Conservation (phyloP, 2,888 invertebrate species). For the Himalopsyche japonica region DNA sequence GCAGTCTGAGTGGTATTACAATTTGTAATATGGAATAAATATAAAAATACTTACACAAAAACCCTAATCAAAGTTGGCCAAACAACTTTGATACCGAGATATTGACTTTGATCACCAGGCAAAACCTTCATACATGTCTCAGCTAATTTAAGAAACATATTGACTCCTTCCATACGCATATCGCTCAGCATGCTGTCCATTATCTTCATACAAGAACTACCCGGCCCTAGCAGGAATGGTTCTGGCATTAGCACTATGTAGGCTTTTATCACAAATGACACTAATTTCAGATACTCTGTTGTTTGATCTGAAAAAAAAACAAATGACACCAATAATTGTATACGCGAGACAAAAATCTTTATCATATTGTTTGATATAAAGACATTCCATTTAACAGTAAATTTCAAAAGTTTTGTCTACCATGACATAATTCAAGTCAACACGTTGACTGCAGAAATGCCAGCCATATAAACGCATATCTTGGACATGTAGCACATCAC, state of each 20-base stretch:
- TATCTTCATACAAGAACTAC: conserved; percentile 69
- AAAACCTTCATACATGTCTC: conserved; percentile 77
- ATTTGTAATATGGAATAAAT: not conserved
- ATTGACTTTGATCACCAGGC: conserved; percentile 72
- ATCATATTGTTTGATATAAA: too few relatives aligned
- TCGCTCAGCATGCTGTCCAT: conserved; percentile 77
- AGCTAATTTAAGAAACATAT: conserved; percentile 73
- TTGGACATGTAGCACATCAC: too few relatives aligned
- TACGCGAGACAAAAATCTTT: too few relatives aligned
- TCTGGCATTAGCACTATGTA: conserved; percentile 80
- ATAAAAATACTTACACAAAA: conserved; percentile 27
- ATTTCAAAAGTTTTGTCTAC: too few relatives aligned
- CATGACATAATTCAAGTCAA: too few relatives aligned
- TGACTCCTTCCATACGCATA: conserved; percentile 72
- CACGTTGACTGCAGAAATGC: too few relatives aligned
- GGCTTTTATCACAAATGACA: conserved; percentile 80
- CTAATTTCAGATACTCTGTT: conserved; percentile 77
- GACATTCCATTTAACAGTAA: too few relatives aligned
- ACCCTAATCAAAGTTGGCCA: conserved; percentile 48
- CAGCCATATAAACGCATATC: too few relatives aligned
- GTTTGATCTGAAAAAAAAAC: conserved; percentile 68
- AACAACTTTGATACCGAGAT: conserved; percentile 63
- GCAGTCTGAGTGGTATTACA: too few relatives aligned
- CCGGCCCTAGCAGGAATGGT: conserved; percentile 73
- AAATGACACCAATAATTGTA: not conserved